phyloP scores from a whole-genome alignment of 2,113 vertebrate species.

The Sphyrna mokarran region DNA sequence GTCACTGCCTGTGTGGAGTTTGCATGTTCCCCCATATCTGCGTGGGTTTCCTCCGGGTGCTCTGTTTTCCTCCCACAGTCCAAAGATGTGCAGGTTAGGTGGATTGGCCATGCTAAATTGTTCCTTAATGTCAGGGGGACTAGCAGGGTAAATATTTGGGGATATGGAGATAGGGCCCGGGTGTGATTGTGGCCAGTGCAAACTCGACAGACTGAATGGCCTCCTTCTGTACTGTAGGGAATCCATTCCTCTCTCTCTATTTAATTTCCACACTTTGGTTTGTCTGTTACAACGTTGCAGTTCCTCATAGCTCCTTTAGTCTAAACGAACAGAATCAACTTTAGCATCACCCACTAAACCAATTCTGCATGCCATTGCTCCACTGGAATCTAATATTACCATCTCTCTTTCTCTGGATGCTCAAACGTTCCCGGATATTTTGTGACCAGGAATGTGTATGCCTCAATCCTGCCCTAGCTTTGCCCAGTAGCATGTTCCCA shows the following conservation, averaged over 20 bases:
- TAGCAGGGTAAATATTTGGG: too few species aligned
- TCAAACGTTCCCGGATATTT: not conserved
- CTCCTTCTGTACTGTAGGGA: too few species aligned
- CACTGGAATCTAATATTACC: not conserved
- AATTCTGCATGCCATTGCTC: not conserved
- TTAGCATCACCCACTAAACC: not conserved
- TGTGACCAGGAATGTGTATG: not conserved
- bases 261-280: not conserved
- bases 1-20: too few species aligned
- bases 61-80: too few species aligned
- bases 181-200: too few species aligned
- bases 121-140: too few species aligned
- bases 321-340: not conserved
- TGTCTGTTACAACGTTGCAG: not conserved
- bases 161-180: too few species aligned
- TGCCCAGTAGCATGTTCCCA: not conserved
- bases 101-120: too few species aligned
- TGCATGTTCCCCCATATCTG: too few species aligned
- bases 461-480: not conserved
- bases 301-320: not conserved
- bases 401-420: not conserved
- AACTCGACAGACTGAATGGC: too few species aligned
- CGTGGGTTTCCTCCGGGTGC: too few species aligned
- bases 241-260: not conserved
- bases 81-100: too few species aligned